Evolutionary conservation across 2,888 invertebrate genomes (phyloP), one percentile per base, ranked within the genome.

Genomic region (Elgonia sp.): DNA sequence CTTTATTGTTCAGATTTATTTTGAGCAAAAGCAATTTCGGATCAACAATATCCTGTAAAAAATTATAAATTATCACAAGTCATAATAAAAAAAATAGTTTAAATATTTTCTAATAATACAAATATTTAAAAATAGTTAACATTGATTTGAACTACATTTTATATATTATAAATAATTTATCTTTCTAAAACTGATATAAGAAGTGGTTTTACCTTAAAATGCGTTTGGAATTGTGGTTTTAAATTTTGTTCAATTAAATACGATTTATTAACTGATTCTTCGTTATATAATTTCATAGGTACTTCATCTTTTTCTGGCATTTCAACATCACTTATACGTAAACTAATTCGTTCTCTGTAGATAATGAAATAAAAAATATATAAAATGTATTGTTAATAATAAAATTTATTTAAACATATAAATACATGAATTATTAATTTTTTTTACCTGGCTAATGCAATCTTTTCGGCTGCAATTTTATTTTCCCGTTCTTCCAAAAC

Each of bases 401-500:
- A n/a, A n/a, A n/a, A n/a, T n/a, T n/a, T n/a, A n/a, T n/a, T n/a
- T n/a, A n/a, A n/a, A n/a, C n/a, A n/a, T n/a, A n/a, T n/a, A n/a
- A n/a, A n/a, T n/a, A n/a, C n/a, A n/a, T n/a, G n/a, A n/a, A n/a
- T n/a, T n/a, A n/a, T n/a, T n/a, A n/a, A n/a, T n/a, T 3, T 29
- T 3, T 29, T 29, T 29, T 21, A 94, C 94, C 92, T 93, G 21
- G 93, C 91, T 39, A 92, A 81, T 16, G 92, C 86, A 39, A 94
- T 85, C 84, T 93, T 93, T 79, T 93, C 93, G 10, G 89, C 84
- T 14, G 92, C 92, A 83, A 92, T 88, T 90, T 90, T 93, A 81
- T 91, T 93, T 90, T 94, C 94, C 46, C 92, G 91, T 79, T 93
- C 92, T n/a, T 90, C 90, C 21, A 94, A 84, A 77, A 89, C 87